These are phyloP conservation scores for Diabrotica undecimpunctata DNA, from an alignment of 1,140 invertebrate species.

Conservation along the genomic window DNA sequence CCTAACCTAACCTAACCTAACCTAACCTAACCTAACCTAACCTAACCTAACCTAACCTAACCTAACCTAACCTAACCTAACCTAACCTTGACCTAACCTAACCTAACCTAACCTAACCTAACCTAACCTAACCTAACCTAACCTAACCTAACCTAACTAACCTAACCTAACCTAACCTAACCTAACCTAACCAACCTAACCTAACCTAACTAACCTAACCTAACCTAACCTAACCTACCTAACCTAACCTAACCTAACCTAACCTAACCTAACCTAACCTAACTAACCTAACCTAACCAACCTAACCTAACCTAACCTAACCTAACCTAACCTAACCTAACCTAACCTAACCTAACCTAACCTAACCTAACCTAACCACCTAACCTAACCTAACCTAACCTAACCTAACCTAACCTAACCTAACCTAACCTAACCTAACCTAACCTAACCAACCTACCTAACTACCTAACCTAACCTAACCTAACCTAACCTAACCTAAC, in stretches of 20 bases:
- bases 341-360: conserved; percentile 14
- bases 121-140: too few species aligned
- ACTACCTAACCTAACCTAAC: conserved; percentile 11
- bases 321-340: conserved; percentile 14
- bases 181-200: conserved; percentile 8
- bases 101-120: too few species aligned
- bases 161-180: too few species aligned
- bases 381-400: conserved; percentile 7
- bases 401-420: conserved; percentile 13
- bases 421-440: conserved; percentile 12
- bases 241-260: conserved; percentile 14
- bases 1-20: too few species aligned
- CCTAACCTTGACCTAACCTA: too few species aligned
- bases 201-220: conserved; percentile 5
- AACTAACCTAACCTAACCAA: conserved; percentile 5
- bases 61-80: too few species aligned
- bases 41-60: too few species aligned
- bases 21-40: too few species aligned
- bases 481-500: conserved; percentile 14
- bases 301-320: conserved; percentile 6
- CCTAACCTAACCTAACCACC: conserved; percentile 13
- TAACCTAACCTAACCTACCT: conserved; percentile 3
- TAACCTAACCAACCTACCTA: conserved; percentile 12
- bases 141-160: too few species aligned
- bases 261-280: conserved; percentile 14